Conservation (phyloP, 1,140 invertebrate species). For the Chelonus insularis region DNA sequence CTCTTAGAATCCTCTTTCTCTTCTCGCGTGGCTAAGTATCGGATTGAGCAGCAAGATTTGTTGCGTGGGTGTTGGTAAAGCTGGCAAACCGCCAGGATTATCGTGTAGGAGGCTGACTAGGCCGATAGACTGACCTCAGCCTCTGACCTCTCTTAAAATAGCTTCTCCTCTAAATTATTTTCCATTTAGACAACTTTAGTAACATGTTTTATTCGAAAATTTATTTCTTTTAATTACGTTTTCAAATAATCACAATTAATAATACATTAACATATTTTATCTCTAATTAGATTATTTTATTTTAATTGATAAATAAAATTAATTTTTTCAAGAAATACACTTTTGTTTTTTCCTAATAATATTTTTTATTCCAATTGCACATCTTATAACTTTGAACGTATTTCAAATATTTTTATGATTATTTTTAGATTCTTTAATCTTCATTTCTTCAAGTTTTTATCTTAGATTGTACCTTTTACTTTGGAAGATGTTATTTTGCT, state of each 20-base stretch:
- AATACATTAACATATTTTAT: too few species aligned
- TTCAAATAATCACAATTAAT: too few species aligned
- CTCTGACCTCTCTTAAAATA: constrained; percentile 62
- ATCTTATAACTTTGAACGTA: too few species aligned
- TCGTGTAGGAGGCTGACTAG: constrained; percentile 60
- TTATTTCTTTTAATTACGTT: too few species aligned
- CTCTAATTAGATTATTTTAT: too few species aligned
- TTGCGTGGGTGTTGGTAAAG: constrained; percentile 49
- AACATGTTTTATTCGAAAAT: neutral
- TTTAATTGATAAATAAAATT: too few species aligned
- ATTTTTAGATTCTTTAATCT: too few species aligned
- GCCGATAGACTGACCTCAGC: constrained; percentile 59
- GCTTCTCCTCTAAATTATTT: constrained; percentile 23
- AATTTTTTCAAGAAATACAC: too few species aligned
- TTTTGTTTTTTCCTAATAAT: too few species aligned
- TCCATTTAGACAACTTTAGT: neutral
- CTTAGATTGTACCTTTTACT: too few species aligned
- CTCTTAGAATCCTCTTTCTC: neutral
- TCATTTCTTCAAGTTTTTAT: too few species aligned
- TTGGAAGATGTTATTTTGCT: constrained; percentile 12
- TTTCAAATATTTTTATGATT: constrained; percentile 35
- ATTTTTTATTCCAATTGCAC: too few species aligned
- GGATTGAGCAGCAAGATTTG: constrained; percentile 33
- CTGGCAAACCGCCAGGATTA: constrained; percentile 53
- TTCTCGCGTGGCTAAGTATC: constrained; percentile 33